Evolutionary conservation across 2,888 invertebrate species (phyloP).

Genomic region (Pediacus dermestoides): DNA sequence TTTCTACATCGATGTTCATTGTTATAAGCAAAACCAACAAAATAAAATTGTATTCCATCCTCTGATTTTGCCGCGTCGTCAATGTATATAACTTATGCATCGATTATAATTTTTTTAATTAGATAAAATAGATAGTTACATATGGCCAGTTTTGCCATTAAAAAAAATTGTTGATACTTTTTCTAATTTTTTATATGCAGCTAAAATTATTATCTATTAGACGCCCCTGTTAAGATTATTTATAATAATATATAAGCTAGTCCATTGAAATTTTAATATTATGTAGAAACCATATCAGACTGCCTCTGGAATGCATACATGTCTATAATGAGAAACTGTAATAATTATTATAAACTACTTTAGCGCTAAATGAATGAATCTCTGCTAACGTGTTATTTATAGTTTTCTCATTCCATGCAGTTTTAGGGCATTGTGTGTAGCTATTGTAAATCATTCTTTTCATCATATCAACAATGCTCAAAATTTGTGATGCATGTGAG

Average conservation of each 20-base stretch:
- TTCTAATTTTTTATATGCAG: slow-evolving; percentile 31
- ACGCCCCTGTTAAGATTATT: slow-evolving; percentile 17
- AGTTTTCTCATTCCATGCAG: no score
- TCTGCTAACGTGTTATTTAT: no score
- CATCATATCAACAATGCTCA: slow-evolving; percentile 27
- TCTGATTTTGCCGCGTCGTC: no score
- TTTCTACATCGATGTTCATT: slow-evolving; percentile 32
- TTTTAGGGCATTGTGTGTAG: no score
- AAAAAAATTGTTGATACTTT: slow-evolving; percentile 28
- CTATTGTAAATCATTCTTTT: no score
- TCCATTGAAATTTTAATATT: slow-evolving; percentile 30
- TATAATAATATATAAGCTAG: slow-evolving; percentile 33
- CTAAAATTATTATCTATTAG: slow-evolving; percentile 25
- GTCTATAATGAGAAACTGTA: no score
- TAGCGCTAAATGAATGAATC: no score
- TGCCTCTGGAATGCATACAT: slow-evolving; percentile 29
- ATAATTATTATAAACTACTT: no score
- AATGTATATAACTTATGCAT: not conserved
- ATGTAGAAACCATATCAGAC: slow-evolving; percentile 40
- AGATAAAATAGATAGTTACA: slow-evolving; percentile 5
- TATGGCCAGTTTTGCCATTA: slow-evolving; percentile 30
- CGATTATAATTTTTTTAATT: slow-evolving; percentile 4
- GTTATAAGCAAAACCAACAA: slow-evolving; percentile 4
- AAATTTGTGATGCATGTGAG: slow-evolving; percentile 32
- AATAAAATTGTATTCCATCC: slow-evolving; percentile 21